Evolutionary conservation across 2,888 invertebrate species (phyloP).

Genomic region (Mythimna impura): DNA sequence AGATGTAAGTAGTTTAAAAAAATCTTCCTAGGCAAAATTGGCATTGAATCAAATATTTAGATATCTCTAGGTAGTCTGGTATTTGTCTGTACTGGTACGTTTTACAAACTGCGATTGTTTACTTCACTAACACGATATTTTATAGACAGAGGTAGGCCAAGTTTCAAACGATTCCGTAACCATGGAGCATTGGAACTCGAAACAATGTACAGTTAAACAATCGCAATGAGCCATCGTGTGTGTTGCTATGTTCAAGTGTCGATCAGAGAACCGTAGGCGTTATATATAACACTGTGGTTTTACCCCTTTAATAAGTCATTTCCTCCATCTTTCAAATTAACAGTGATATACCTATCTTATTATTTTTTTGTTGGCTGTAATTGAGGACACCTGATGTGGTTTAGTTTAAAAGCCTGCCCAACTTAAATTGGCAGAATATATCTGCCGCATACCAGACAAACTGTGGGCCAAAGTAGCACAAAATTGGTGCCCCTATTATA

Average conservation of each 20-base stretch:
- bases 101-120: conserved; percentile 5
- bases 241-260: conserved; percentile 30
- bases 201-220: conserved; percentile 52
- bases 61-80: conserved; percentile 32
- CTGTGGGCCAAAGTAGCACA: no score
- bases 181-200: conserved; percentile 10
- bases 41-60: conserved; percentile 48
- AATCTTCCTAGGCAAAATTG: conserved; percentile 32
- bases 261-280: not conserved
- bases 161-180: conserved; percentile 38
- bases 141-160: conserved; percentile 15
- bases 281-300: not conserved
- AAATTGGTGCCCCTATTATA: not conserved
- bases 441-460: no score
- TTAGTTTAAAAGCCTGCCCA: no score
- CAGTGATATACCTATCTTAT: not conserved
- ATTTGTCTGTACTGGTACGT: conserved; percentile 13
- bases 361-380: not conserved
- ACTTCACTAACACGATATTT: conserved; percentile 7
- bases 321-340: not conserved
- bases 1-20: not conserved
- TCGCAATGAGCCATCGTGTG: conserved; percentile 22
- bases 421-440: no score
- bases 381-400: no score
- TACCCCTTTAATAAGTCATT: not conserved